Conservation (phyloP, 2,888 invertebrate genomes). For the Lutraria lutraria region DNA sequence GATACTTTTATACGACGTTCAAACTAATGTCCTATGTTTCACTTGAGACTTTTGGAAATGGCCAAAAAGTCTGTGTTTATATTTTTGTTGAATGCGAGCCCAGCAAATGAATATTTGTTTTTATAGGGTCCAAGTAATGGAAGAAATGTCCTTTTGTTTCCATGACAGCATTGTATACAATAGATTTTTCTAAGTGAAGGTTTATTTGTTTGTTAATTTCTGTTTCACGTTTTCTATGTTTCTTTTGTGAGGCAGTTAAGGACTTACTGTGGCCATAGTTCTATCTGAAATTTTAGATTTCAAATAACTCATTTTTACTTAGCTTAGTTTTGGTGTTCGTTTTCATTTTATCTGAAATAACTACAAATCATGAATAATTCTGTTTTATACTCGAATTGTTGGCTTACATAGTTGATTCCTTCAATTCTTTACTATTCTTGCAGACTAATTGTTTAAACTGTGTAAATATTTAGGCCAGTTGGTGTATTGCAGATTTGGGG, state of each 20-base stretch:
- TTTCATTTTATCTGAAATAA: too few relatives aligned
- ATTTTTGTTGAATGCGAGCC: not conserved
- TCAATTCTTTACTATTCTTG: too few relatives aligned
- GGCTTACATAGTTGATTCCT: too few relatives aligned
- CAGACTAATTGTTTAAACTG: not conserved
- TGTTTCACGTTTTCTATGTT: not conserved
- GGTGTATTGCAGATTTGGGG: not conserved
- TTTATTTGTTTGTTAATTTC: not conserved
- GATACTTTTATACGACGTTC: too few relatives aligned
- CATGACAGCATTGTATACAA: slow-evolving; percentile 8
- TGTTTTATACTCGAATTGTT: too few relatives aligned
- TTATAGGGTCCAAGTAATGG: slow-evolving; percentile 9
- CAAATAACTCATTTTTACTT: too few relatives aligned
- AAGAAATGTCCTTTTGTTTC: not conserved
- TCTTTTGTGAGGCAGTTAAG: too few relatives aligned
- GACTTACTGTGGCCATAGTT: too few relatives aligned
- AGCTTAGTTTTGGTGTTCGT: too few relatives aligned
- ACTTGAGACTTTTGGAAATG: not conserved
- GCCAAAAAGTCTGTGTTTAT: not conserved
- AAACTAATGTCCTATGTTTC: too few relatives aligned
- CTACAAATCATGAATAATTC: too few relatives aligned
- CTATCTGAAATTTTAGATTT: too few relatives aligned
- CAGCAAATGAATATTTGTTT: not conserved
- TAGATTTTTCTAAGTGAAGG: not conserved
- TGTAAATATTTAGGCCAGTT: slow-evolving; percentile 24